Evolutionary conservation across 1,140 invertebrate genomes (phyloP).

Genomic region (Temnothorax longispinosus): DNA sequence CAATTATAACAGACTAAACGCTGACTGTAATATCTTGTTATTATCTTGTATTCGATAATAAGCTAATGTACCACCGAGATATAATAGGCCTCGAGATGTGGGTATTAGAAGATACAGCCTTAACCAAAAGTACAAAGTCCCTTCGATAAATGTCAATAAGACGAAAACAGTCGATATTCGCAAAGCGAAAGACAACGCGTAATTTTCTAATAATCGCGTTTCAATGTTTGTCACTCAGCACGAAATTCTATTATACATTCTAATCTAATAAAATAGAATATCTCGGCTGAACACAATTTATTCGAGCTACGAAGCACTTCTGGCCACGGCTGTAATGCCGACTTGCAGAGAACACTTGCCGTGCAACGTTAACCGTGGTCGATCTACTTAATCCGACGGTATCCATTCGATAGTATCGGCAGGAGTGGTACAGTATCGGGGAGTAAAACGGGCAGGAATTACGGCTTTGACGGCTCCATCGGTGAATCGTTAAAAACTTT

Average conservation of each 20-base stretch:
- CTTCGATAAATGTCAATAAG: not conserved
- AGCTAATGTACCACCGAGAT: conserved; percentile 2
- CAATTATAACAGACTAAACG: conserved; percentile 55
- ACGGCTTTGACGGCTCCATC: conserved; percentile 30
- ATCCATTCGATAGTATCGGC: conserved; percentile 29
- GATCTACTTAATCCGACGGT: conserved; percentile 40
- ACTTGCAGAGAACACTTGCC: conserved; percentile 30
- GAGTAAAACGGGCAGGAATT: conserved; percentile 39
- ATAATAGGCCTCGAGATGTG: conserved; percentile 14
- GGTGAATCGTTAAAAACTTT: conserved; percentile 54
- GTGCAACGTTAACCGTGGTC: conserved; percentile 27
- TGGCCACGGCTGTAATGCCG: not conserved
- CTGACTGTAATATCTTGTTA: conserved; percentile 2
- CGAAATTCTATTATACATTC: not conserved
- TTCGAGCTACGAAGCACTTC: not conserved
- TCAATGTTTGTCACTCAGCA: too few species aligned
- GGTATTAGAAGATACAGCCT: conserved; percentile 20
- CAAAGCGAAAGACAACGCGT: not conserved
- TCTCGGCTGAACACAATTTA: conserved; percentile 13
- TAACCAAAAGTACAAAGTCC: not conserved
- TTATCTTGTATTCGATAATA: conserved; percentile 51
- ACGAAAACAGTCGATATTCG: not conserved
- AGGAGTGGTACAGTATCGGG: not conserved
- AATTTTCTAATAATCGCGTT: not conserved
- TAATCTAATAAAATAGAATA: not conserved